Evolutionary conservation across 2,113 vertebrate genomes (phyloP).

Genomic region (Colius striatus): DNA sequence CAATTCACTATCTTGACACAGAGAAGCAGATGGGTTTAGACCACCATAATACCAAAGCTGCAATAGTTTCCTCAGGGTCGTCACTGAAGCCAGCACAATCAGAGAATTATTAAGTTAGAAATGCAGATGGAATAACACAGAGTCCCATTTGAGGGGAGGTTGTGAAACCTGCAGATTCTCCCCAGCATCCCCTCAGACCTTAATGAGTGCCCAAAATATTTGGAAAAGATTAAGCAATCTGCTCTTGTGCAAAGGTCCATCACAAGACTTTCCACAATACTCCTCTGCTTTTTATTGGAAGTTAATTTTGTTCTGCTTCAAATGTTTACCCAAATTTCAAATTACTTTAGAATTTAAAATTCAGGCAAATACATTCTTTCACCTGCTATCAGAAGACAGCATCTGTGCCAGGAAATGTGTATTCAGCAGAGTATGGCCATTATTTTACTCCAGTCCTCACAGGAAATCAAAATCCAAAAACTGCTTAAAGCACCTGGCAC

Average conservation of each 20-base stretch:
- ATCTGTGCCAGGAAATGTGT: not conserved
- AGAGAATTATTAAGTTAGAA: not conserved
- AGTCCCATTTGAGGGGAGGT: not conserved
- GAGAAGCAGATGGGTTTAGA: not conserved
- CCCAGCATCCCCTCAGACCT: not conserved
- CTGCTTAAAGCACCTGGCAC: not conserved
- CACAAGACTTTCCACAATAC: not conserved
- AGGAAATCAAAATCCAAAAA: not conserved
- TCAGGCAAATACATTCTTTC: not conserved
- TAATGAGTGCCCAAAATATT: not conserved
- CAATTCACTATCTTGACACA: not conserved
- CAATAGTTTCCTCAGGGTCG: not conserved
- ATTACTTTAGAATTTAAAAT: not conserved
- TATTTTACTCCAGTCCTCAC: not conserved
- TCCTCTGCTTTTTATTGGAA: not conserved
- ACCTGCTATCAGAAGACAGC: not conserved
- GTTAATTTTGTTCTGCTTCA: not conserved
- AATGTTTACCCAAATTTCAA: not conserved
- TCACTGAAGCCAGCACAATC: not conserved
- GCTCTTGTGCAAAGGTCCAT: constrained; percentile 23
- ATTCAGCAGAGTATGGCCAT: not conserved
- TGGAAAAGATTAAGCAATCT: constrained; percentile 26
- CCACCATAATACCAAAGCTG: not conserved
- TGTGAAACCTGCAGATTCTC: constrained; percentile 8
- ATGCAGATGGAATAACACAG: not conserved